Percentiles rank a stretch among this genome's conserved stretches.
Evolutionary conservation across 2,113 vertebrate genomes (phyloP).

Genomic region (Mandrillus leucophaeus): DNA sequence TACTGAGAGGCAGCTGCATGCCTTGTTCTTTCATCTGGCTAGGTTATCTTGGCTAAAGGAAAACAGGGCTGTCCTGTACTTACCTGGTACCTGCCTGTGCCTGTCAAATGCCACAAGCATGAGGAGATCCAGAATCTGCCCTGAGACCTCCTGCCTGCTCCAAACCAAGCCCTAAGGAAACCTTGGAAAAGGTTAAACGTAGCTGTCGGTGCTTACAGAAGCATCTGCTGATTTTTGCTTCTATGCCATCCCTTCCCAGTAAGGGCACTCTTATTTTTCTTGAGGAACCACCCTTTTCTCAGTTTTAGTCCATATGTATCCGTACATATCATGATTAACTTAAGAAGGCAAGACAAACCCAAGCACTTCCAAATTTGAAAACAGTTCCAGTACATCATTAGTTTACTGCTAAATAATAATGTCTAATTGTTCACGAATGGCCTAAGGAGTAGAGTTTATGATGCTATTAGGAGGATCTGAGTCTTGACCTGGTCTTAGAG

Average conservation of each 20-base stretch:
- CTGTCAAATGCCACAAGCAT: background rate
- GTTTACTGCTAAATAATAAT: background rate
- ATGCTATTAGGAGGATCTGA: background rate
- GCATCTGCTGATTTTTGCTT: background rate
- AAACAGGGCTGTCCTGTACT: background rate
- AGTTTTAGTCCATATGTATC: background rate
- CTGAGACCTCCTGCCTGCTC: background rate
- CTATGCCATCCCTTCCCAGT: background rate
- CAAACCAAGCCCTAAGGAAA: background rate
- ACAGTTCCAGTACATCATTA: background rate
- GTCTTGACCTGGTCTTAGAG: background rate
- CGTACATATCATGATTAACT: background rate
- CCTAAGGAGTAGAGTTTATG: background rate
- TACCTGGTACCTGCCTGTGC: background rate
- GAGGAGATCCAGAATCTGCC: background rate
- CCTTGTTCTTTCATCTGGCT: conserved; percentile 27
- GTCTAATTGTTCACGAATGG: background rate
- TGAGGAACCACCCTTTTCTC: background rate
- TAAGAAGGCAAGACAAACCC: background rate
- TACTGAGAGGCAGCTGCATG: conserved; percentile 17
- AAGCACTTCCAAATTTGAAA: conserved; percentile 9
- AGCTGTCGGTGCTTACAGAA: background rate
- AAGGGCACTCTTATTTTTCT: background rate
- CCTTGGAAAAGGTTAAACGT: background rate
- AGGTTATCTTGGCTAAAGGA: background rate